phyloP scores from a whole-genome alignment of 2,113 vertebrate species.

The Anolis carolinensis region DNA sequence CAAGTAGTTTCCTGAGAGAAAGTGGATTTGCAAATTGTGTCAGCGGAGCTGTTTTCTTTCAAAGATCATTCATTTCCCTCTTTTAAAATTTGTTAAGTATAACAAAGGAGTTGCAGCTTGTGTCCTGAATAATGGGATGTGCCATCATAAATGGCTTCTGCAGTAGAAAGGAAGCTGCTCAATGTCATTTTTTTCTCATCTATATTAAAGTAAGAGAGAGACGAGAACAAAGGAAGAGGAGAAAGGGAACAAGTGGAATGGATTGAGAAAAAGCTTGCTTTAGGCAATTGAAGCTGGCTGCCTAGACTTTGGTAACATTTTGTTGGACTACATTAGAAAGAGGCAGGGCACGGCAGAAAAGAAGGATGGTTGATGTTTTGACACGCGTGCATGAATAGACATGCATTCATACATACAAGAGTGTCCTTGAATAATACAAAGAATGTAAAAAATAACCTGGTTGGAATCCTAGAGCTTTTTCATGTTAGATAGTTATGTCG shows the following conservation, averaged over 20 bases:
- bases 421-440: no score
- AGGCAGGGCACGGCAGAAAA: not conserved
- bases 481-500: no score
- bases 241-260: not conserved
- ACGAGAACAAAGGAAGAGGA: no score
- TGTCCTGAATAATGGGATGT: slow-evolving; percentile 17
- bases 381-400: no score
- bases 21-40: slow-evolving; percentile 56
- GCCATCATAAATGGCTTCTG: not conserved
- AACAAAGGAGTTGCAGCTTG: slow-evolving; percentile 29
- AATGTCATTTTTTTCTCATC: not conserved
- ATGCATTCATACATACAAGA: no score
- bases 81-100: slow-evolving; percentile 50
- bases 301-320: not conserved
- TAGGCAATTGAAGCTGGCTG: not conserved
- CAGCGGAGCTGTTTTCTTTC: slow-evolving; percentile 51
- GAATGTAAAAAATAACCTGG: no score
- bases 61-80: slow-evolving; percentile 55
- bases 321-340: not conserved
- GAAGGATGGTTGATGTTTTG: not conserved
- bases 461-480: no score
- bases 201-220: not conserved
- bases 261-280: not conserved
- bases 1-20: slow-evolving; percentile 63
- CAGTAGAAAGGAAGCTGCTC: slow-evolving; percentile 36